Evolutionary conservation across 2,113 vertebrate species (phyloP), one percentile per base, ranked within the genome.

Genomic region (Propithecus coquereli): DNA sequence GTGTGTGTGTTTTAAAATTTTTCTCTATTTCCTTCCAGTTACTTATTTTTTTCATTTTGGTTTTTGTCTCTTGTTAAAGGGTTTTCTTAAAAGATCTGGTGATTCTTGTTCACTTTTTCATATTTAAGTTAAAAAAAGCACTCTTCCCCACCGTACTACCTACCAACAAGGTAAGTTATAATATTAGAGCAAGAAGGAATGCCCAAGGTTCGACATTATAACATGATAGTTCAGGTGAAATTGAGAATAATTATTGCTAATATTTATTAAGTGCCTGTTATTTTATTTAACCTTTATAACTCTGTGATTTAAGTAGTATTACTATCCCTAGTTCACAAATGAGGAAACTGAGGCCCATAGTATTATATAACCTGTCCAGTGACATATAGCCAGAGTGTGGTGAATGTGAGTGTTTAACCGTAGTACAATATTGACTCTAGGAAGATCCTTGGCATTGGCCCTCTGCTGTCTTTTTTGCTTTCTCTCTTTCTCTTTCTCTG

Each of bases 21-120:
- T 90, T 82, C 71, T 93, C 23, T 57, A 71, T 52, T 52, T 77
- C 3, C 30, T 90, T 70, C 3, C 45, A 80, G 57, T 74, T 63
- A 37, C 32, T 95, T 91, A 70, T 65, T 77, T 96, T 85, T 88
- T 94, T 59, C 30, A 76, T 17, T 76, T 70, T 63, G 32, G 13
- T 32, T 52, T 95, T 59, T 87, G 9, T 66, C 8, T 50, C 94
- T 94, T 91, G 20, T 73, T 47, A 92, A 73, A 77, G 12, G 4
- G 37, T 90, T 88, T 92, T 43, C 74, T 96, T 87, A 79, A 94
- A 74, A 71, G 70, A 80, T 17, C 74, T 88, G 37, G 16, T 73
- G 43, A 90, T 65, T 85, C 68, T 90, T 74, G 25, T 87, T 95
- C 5, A 63, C 20, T 82, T 77, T 77, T 18, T 93, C n/a, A 37